These are phyloP conservation scores for Prunella fulvescens DNA, from an alignment of 2,113 vertebrate genomes.

Conservation along the genomic window DNA sequence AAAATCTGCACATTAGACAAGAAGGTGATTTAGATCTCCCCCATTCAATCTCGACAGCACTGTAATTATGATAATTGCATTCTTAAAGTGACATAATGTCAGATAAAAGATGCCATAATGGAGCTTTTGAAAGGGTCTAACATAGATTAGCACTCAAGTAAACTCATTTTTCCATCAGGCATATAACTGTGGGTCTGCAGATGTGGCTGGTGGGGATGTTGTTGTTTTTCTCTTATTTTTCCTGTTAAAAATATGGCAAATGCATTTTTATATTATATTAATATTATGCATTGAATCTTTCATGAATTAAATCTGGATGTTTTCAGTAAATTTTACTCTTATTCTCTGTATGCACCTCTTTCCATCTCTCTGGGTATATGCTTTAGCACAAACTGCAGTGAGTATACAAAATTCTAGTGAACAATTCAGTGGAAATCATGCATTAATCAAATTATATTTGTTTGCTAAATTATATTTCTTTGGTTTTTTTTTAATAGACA, in stretches of 20 bases:
- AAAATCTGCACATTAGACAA: not conserved
- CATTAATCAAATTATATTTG: not conserved
- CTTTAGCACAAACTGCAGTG: not conserved
- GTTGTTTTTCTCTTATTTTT: not conserved
- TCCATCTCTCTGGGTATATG: not conserved
- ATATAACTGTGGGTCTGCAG: not conserved
- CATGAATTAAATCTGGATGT: not conserved
- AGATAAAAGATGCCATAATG: constrained; percentile 32
- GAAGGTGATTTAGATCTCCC: not conserved
- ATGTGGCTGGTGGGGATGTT: not conserved
- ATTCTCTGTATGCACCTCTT: not conserved
- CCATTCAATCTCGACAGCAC: not conserved
- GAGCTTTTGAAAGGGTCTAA: constrained; percentile 27
- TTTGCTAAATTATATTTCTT: not conserved
- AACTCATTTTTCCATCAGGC: constrained; percentile 5
- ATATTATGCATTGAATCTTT: not conserved
- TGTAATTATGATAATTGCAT: constrained; percentile 54
- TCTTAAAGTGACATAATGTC: constrained; percentile 56
- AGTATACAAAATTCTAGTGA: not conserved
- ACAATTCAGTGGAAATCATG: not conserved
- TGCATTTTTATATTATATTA: too few species aligned
- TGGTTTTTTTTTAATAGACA: not conserved
- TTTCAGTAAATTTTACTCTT: not conserved
- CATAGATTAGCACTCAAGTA: not conserved
- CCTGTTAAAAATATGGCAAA: not conserved